A percentile compares a stretch with the other conserved stretches of the same genome.
phyloP scores from a whole-genome alignment of 2,113 vertebrate species.

The Brevimyrus niger region DNA sequence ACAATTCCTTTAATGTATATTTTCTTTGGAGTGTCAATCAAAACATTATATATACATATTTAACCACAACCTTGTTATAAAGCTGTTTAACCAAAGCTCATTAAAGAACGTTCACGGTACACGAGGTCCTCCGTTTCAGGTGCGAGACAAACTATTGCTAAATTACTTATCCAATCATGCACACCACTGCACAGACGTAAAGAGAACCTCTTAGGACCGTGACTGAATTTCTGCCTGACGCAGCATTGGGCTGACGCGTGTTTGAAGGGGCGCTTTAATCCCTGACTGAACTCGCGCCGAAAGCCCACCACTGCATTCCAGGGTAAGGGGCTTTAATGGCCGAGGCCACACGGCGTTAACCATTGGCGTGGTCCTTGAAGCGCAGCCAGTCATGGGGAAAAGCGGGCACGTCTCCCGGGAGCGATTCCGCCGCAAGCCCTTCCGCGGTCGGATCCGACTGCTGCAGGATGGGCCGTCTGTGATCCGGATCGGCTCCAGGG shows the following conservation, averaged over 20 bases:
- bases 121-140: background rate
- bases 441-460: background rate
- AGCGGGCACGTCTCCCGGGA: background rate
- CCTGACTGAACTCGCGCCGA: background rate
- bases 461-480: background rate
- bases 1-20: background rate
- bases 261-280: background rate
- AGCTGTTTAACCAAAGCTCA: background rate
- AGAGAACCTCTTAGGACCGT: background rate
- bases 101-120: background rate
- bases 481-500: too few relatives aligned
- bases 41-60: background rate
- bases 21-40: background rate
- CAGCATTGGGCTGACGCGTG: background rate
- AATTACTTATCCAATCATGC: background rate
- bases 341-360: background rate
- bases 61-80: background rate
- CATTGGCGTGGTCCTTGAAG: background rate
- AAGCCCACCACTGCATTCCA: background rate
- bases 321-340: background rate
- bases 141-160: background rate
- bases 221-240: background rate
- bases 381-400: background rate
- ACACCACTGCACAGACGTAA: background rate
- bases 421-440: background rate